Base-by-base conservation (phyloP, 2,797 vertebrate genomes). In the Sardinella longiceps region DNA sequence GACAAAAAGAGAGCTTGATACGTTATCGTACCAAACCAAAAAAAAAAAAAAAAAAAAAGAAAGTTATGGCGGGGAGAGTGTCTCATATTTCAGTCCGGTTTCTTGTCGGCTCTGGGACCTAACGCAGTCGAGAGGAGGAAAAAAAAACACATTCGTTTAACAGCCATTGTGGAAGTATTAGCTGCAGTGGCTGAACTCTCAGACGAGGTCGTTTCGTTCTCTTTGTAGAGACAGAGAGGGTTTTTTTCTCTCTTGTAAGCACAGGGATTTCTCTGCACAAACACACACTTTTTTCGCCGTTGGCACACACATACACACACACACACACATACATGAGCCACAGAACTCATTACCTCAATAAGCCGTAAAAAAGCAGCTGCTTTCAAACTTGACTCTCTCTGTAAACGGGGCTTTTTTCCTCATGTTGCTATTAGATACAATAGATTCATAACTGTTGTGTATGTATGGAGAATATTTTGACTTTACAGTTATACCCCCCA, bases 331-430 rank as follows among this genome's bases (percentile, higher is more conserved):
- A 23, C 20, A 37, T 77, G 70, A 43, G 88, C 88, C 90, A 90
- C 92, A 91, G 89, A 92, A 88, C 91, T 87, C 80, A 83, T 88
- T 70, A 89, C 89, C 90, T 90, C 87, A 89, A 81, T 90, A 83
- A 87, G 56, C 84, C 48, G 84, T 89, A 87, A 84, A 48, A 48
- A 80, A 90, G 93, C 94, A 93, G 94, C 95, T 95, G 94, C 95
- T 95, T 95, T 96, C 84, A 94, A 95, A 94, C 94, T 92, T 92
- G 89, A 84, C 87, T 90, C 92, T 92, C 83, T 89, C 70, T 43
- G 2, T 39, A 85, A 85, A 84, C n/a, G 80, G 85, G 89, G 91
- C 83, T 81, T 90, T 93, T 88, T 86, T 89, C 89, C 86, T 89
- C 86, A 89, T 92, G 86, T 88, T 88, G 88, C 51, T 4, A 6